Evolutionary conservation across 2,797 vertebrate species (phyloP), one percentile per base, ranked within the genome.

Genomic region (Danio tinwini): DNA sequence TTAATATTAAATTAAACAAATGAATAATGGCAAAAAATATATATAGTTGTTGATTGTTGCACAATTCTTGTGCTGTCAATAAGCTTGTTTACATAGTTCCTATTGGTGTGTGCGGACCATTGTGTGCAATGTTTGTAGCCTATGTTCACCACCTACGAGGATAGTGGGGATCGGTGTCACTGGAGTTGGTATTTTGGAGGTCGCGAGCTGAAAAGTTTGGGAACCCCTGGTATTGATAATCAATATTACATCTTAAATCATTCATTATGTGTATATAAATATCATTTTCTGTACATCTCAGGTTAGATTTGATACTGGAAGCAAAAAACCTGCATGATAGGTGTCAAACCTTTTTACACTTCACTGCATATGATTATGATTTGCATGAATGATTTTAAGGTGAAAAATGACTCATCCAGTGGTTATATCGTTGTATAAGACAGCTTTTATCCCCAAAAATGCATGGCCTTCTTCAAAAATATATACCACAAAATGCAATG

Each of bases 321-420:
- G 13, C 13, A 3, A 49, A 14, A 50, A 16, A 68, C 45, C 45
- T 68, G 45, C 64, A 50, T 8, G 44, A 2, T 68, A 50, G 19
- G 14, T 50, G 65, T 52, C 9, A n/a, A 12, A 65, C 21, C n/a
- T 68, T 5, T 16, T 37, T 50, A 49, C 14, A 68, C 21, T 6
- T n/a, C 21, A n/a, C 21, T 12, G 29, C 47, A 69, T 7, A 37
- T 9, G n/a, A 47, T 39, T 69, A 69, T 52, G 14, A 52, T 39
- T 52, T 39, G 47, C 65, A 68, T 52, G 47, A 52, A 68, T 68
- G 8, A 37, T 37, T 39, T 69, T 9, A 69, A 69, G 16, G 67
- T 12, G 16, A 52, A 52, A 19, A 62, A 39, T n/a, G 5, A 39
- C 14, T 52, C 0, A 7, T 5, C 3, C 17, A 45, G 45, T 29